These are phyloP conservation scores for Sebastes cheni DNA, from an alignment of 2,797 vertebrate genomes.

Conservation along the genomic window DNA sequence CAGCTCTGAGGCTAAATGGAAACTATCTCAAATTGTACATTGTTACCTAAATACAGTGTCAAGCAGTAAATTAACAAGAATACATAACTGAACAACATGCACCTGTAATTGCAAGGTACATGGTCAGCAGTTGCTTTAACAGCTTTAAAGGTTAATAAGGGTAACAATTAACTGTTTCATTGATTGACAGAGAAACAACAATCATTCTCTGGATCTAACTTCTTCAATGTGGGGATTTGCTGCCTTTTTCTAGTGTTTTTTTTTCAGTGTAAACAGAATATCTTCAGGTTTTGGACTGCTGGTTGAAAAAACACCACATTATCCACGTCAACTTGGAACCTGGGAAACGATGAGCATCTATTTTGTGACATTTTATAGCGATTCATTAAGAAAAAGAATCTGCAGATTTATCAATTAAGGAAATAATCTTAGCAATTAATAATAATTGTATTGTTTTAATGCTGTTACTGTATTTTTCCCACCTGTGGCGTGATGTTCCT, in stretches of 20 bases:
- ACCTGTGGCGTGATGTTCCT: slow-evolving; percentile 60
- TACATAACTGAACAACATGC: not conserved
- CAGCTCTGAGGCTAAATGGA: not conserved
- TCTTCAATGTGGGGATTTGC: not conserved
- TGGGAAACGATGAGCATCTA: not conserved
- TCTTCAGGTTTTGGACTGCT: not conserved
- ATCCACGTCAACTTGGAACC: not conserved
- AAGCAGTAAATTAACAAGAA: not conserved
- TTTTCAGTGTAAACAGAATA: not conserved
- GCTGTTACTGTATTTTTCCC: not conserved
- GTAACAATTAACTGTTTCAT: not conserved
- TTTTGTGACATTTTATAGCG: not conserved
- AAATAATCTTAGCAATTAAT: too few relatives aligned
- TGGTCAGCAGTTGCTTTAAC: too few relatives aligned
- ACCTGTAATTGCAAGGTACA: not conserved
- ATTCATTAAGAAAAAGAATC: not conserved
- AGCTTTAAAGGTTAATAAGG: not conserved
- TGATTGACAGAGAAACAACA: not conserved
- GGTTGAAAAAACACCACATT: not conserved
- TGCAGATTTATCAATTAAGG: not conserved
- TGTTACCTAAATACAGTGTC: not conserved
- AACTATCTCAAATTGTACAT: not conserved
- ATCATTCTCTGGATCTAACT: not conserved
- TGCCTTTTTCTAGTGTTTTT: not conserved
- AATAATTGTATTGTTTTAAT: not conserved